Base-by-base conservation (phyloP, 2,888 invertebrate genomes). In the Acleris emargana region DNA sequence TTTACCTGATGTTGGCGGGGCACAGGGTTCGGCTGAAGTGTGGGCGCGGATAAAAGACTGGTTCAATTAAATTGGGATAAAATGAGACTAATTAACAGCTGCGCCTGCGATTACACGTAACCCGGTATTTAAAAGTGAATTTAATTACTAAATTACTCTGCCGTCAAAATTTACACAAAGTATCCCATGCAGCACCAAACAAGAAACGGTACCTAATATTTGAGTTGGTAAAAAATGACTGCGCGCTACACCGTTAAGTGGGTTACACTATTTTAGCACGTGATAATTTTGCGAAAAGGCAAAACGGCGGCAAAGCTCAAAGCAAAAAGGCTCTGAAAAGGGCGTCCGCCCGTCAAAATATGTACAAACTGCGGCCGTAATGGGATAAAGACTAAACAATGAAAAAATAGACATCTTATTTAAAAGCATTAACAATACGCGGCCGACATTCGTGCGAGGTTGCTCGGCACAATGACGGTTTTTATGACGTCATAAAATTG, bases 401-500 rank as follows among this genome's bases (percentile, higher is more conserved):
- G 86, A 86, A 88, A 83, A 91, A 90, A 86, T 88, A 87, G 88
- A 92, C 87, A 85, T 90, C 91, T 92, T 86, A 92, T 89, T 92
- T 90, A 89, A 66, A 60, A 86, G 84, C 79, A 81, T 83, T 82
- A 86, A 92, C 90, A 91, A 91, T 89, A 79, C 85, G 84, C 81
- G 80, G 80, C 81, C 79, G 85, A 80, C 81, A 86, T 89, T 86
- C 81, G 86, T 85, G 80, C 80, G 77, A 82, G 81, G 82, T 78
- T 83, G 77, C 72, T 69, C 38, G 73, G 75, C 76, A 90, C 89
- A 91, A 91, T 89, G 79, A 84, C 78, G 73, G 79, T 78, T 84
- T 90, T 91, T 91, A 92, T 81, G 86, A 79, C 69, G 80, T 80
- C 81, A 76, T 91, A 91, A 92, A 91, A 74, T 78, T 81, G 76